A percentile compares a stretch with the other conserved stretches of the same genome.
Evolutionary conservation across 2,888 invertebrate genomes (phyloP).

Genomic region (Flexamia atlantica): DNA sequence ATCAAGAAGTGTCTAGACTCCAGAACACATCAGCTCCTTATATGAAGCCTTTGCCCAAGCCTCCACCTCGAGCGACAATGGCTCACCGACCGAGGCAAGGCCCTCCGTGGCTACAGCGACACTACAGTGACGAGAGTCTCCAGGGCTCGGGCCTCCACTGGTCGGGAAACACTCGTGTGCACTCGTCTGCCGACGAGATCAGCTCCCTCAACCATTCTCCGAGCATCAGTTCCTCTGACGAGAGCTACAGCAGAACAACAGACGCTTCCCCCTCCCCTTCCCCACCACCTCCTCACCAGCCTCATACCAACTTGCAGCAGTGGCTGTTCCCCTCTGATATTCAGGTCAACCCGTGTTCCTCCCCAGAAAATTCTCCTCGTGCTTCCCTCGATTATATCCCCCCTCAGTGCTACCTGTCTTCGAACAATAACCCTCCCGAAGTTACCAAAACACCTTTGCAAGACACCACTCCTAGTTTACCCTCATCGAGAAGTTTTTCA

Average conservation of each 20-base stretch:
- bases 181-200: slow-evolving; percentile 90
- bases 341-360: slow-evolving; percentile 76
- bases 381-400: slow-evolving; percentile 77
- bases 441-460: slow-evolving; percentile 63
- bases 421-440: slow-evolving; percentile 69
- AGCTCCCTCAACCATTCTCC: slow-evolving; percentile 90
- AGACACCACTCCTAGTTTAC: slow-evolving; percentile 65
- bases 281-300: slow-evolving; percentile 74
- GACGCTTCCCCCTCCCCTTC: slow-evolving; percentile 82
- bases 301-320: slow-evolving; percentile 76
- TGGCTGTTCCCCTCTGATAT: slow-evolving; percentile 82
- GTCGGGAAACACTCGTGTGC: slow-evolving; percentile 75
- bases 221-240: slow-evolving; percentile 89
- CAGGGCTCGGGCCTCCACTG: slow-evolving; percentile 73
- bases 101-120: slow-evolving; percentile 76
- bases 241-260: slow-evolving; percentile 89
- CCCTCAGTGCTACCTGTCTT: slow-evolving; percentile 75
- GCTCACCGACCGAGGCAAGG: slow-evolving; percentile 43
- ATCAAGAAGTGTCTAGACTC: not conserved
- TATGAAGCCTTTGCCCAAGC: slow-evolving; percentile 70
- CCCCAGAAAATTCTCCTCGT: slow-evolving; percentile 75
- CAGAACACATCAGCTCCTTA: slow-evolving; percentile 66
- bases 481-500: slow-evolving; percentile 71
- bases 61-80: slow-evolving; percentile 66
- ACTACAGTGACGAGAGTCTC: slow-evolving; percentile 83